Conservation (phyloP, 2,797 vertebrate species). For the Sebastiscus tertius region DNA sequence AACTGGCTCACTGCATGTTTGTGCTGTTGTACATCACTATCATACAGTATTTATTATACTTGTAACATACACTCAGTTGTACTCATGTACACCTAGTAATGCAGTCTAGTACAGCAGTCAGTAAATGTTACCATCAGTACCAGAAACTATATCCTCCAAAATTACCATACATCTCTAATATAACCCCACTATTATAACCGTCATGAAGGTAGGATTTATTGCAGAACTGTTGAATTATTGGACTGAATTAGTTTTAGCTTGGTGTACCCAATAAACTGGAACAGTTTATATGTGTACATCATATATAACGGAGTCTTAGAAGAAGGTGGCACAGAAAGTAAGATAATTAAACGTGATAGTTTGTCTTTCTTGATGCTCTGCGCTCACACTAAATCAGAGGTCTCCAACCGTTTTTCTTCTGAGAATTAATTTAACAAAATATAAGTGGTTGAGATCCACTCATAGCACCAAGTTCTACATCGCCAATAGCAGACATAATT, state of each 20-base stretch:
- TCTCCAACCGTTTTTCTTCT: too few species aligned
- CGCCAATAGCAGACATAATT: too few species aligned
- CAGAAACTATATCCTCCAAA: too few species aligned
- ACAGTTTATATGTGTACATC: neutral
- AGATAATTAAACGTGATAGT: neutral
- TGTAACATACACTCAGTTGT: neutral
- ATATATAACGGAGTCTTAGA: neutral
- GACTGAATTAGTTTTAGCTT: too few species aligned
- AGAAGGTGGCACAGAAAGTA: neutral
- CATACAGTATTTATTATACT: neutral
- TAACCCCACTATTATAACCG: neutral
- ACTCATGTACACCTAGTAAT: too few species aligned
- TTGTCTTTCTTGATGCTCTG: neutral
- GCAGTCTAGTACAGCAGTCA: too few species aligned
- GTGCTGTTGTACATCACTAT: neutral
- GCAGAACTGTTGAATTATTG: neutral
- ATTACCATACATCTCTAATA: neutral
- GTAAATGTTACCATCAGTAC: too few species aligned
- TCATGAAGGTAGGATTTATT: neutral
- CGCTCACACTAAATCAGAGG: neutral
- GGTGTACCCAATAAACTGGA: neutral
- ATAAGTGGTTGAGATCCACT: too few species aligned
- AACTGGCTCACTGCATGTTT: conserved; percentile 4
- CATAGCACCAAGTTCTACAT: too few species aligned
- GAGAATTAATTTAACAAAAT: too few species aligned